phyloP scores from a whole-genome alignment of 2,113 vertebrate genomes.

The Phaethornis superciliosus region DNA sequence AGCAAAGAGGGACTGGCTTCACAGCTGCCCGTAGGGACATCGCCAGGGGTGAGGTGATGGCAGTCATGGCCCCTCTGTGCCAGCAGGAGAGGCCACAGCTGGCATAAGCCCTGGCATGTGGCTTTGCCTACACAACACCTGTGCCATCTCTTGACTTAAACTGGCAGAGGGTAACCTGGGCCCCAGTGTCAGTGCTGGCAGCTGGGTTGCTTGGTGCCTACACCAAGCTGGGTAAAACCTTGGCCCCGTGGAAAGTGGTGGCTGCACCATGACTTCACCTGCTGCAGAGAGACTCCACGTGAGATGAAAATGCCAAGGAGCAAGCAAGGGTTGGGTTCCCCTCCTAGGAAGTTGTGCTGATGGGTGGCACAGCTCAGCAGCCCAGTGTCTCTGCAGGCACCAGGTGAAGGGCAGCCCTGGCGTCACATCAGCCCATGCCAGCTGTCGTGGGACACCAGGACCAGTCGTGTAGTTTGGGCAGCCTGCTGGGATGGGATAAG shows the following conservation, averaged over 20 bases:
- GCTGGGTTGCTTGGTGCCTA: not conserved
- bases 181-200: rapidly evolving
- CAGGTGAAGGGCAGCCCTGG: not conserved
- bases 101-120: rapidly evolving
- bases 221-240: not conserved
- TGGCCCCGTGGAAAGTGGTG: rapidly evolving
- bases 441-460: rapidly evolving
- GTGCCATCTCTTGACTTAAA: not conserved
- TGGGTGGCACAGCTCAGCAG: not conserved
- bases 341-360: not conserved
- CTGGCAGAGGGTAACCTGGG: rapidly evolving
- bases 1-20: not conserved
- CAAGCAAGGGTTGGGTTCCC: rapidly evolving
- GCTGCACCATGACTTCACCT: not conserved
- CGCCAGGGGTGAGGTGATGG: not conserved
- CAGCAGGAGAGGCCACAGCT: not conserved
- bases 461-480: rapidly evolving
- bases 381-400: not conserved
- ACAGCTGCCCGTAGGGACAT: not conserved
- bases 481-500: not conserved
- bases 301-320: not conserved
- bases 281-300: rapidly evolving
- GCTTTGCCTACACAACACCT: rapidly evolving
- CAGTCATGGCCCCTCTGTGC: rapidly evolving
- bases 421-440: rapidly evolving